A percentile compares a stretch with the other conserved stretches of the same genome.
Evolutionary conservation across 2,113 vertebrate genomes (phyloP).

Genomic region (Alaudala cheleensis): DNA sequence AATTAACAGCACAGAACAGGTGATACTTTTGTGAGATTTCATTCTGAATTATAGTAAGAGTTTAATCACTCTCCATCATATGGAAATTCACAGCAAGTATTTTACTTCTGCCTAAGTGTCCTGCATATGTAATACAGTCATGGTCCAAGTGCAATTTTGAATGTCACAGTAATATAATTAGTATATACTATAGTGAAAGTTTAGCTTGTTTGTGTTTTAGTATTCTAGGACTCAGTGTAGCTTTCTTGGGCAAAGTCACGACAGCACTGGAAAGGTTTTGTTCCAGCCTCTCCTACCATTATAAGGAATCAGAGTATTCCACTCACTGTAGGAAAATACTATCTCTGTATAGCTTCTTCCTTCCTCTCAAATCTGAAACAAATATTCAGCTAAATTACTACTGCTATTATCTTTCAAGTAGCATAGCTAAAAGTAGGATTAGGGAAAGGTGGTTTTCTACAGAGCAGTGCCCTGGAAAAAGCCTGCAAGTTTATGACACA

Average conservation of each 20-base stretch:
- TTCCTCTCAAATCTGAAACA: neutral
- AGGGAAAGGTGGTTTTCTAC: neutral
- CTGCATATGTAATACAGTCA: neutral
- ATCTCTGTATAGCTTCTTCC: neutral
- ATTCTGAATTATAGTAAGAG: neutral
- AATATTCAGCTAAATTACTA: neutral
- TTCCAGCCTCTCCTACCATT: neutral
- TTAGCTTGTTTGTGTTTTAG: neutral
- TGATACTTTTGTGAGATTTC: neutral
- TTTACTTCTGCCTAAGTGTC: neutral
- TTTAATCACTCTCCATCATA: neutral
- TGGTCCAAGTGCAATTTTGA: neutral
- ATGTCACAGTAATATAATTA: neutral
- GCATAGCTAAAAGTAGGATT: neutral
- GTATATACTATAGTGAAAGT: neutral
- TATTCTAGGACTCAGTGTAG: neutral
- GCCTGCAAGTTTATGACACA: neutral
- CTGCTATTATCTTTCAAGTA: neutral
- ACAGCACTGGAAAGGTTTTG: neutral
- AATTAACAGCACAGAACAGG: neutral
- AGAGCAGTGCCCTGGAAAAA: neutral
- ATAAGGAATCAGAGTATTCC: neutral
- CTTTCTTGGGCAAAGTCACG: neutral
- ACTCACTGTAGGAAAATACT: neutral
- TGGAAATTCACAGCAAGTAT: neutral